A percentile compares a stretch with the other conserved stretches of the same genome.
phyloP scores from a whole-genome alignment of 2,888 invertebrate species.

The Orthosia gothica region DNA sequence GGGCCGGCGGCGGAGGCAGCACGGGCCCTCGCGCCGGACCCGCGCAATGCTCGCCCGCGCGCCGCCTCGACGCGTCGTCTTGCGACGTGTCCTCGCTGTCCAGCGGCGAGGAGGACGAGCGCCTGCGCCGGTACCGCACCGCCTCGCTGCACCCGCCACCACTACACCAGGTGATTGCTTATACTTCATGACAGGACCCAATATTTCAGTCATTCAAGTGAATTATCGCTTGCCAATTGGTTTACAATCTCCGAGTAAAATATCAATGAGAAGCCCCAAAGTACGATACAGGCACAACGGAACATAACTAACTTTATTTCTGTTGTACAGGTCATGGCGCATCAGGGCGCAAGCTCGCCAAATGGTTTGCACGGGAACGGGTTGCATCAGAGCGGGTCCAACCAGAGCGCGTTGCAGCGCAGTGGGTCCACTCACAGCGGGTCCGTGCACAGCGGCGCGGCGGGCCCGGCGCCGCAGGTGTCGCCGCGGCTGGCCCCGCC shows the following conservation, averaged over 20 bases:
- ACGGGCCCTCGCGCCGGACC: constrained; percentile 81
- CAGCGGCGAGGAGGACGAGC: constrained; percentile 90
- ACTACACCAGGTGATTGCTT: constrained; percentile 64
- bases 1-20: constrained; percentile 65
- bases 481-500: constrained; percentile 37
- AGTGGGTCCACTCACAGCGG: constrained; percentile 63
- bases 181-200: not conserved
- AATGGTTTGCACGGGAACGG: constrained; percentile 70
- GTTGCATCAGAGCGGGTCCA: constrained; percentile 68
- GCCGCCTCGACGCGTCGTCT: constrained; percentile 88
- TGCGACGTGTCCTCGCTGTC: constrained; percentile 90
- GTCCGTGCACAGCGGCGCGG: constrained; percentile 46
- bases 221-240: not conserved
- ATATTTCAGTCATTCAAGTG: not conserved
- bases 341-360: constrained; percentile 68
- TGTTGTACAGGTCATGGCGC: constrained; percentile 64
- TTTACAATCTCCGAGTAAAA: not conserved
- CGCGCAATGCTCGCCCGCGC: constrained; percentile 88
- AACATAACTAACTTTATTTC: not conserved
- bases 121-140: constrained; percentile 88
- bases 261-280: not conserved
- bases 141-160: constrained; percentile 73
- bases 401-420: constrained; percentile 73
- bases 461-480: constrained; percentile 59
- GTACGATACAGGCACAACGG: not conserved